Evolutionary conservation across 1,140 invertebrate species (phyloP).

Genomic region (Phymorhynchus buccinoides): DNA sequence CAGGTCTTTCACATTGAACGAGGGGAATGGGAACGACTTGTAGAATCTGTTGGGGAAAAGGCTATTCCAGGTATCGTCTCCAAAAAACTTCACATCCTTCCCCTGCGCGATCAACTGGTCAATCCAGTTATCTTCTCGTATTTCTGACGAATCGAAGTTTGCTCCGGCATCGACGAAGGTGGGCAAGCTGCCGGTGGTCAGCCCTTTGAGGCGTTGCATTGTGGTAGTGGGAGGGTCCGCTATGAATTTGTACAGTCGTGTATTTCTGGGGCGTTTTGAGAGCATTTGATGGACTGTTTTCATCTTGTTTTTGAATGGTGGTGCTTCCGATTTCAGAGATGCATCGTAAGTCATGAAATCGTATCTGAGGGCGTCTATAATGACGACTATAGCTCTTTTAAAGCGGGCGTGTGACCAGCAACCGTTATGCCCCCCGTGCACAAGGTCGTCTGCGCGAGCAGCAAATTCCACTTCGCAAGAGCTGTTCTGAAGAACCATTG

Average conservation of each 20-base stretch:
- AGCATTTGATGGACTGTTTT: conserved; percentile 81
- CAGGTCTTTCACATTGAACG: conserved; percentile 97
- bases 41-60: conserved; percentile 81
- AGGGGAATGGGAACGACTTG: conserved; percentile 87
- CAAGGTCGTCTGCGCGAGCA: conserved; percentile 55
- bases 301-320: conserved; percentile 86
- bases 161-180: conserved; percentile 89
- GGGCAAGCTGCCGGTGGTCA: conserved; percentile 95
- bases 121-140: conserved; percentile 94
- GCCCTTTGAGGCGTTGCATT: conserved; percentile 91
- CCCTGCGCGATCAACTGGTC: conserved; percentile 80
- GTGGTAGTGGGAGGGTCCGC: conserved; percentile 98
- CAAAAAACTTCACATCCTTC: conserved; percentile 86
- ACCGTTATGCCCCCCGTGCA: conserved; percentile 56
- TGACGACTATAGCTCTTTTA: conserved; percentile 80
- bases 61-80: conserved; percentile 95
- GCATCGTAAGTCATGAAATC: conserved; percentile 84
- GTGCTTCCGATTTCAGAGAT: conserved; percentile 63
- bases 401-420: conserved; percentile 68
- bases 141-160: conserved; percentile 93
- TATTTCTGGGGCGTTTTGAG: conserved; percentile 77
- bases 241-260: conserved; percentile 81
- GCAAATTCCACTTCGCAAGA: conserved; percentile 76
- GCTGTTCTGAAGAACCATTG: conserved; percentile 81
- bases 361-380: conserved; percentile 94